Evolutionary conservation across 2,113 vertebrate species (phyloP), one percentile per base, ranked within the genome.

Genomic region (Perccottus glenii): DNA sequence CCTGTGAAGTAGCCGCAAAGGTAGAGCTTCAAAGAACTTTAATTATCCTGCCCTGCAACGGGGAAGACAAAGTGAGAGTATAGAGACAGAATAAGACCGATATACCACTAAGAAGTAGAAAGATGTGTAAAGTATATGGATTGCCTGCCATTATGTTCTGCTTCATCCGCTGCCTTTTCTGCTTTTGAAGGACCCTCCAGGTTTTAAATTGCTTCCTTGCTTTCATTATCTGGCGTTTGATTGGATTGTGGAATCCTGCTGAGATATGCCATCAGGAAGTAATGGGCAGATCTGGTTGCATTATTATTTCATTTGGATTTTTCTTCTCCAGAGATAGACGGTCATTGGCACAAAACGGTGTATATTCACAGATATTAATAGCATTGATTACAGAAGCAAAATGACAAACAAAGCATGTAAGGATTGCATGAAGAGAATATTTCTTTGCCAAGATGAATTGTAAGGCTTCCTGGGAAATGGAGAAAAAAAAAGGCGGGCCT

Each of bases 181-280:
- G 61, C 62, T 77, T 63, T 65, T 80, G 49, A 83, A 70, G 58
- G 58, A 65, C 58, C 48, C 72, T 79, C 47, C 47, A 66, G 76
- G 60, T 73, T 86, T 78, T 77, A 79, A 84, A 85, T 85, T 59
- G 78, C 77, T 81, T 85, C 73, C 75, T n/a, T 52, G 66, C 55
- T 53, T 83, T 89, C 78, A 87, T 91, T 88, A 84, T 85, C 73
- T 73, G 68, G 51, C 9, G 14, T 86, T 80, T 87, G 88, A 90
- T 86, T 87, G 85, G 85, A 87, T 81, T 84, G 77, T 27, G 75
- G 82, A 70, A 75, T 66, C 83, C 73, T 68, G 78, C 84, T 82
- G 83, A 70, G 83, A 40, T 16, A 16, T 3, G 62, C 69, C 68
- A 81, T 81, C 78, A 78, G 75, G 85, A 81, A 69, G 81, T 80